Conservation (phyloP, 2,888 invertebrate species). For the Amiota minor region DNA sequence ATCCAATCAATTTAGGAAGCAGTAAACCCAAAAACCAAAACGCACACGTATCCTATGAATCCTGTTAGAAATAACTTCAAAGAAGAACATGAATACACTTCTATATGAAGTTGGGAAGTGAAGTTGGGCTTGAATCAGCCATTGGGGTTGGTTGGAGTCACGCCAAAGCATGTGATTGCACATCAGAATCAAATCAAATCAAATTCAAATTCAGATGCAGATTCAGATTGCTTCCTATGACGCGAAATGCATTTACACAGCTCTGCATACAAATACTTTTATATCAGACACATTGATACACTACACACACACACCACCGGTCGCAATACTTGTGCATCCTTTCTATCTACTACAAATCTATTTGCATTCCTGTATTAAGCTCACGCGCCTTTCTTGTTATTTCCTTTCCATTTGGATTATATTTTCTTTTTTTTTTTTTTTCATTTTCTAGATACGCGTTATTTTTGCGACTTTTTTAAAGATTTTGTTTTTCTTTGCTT, state of each 20-base stretch:
- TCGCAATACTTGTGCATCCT: background rate
- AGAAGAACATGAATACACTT: too few relatives aligned
- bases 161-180: conserved; percentile 10
- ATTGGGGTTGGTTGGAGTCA: too few relatives aligned
- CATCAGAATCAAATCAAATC: conserved; percentile 19
- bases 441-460: background rate
- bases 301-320: background rate
- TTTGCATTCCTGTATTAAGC: conserved; percentile 13
- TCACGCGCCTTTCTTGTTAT: background rate
- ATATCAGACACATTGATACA: background rate
- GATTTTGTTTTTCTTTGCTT: conserved; percentile 10
- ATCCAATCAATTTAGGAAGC: background rate
- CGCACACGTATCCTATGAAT: background rate
- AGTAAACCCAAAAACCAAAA: conserved; percentile 4
- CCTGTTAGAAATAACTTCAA: too few relatives aligned
- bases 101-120: too few relatives aligned
- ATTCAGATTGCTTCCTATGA: conserved; percentile 8
- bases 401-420: background rate
- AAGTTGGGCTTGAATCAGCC: too few relatives aligned
- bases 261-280: background rate
- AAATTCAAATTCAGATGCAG: background rate
- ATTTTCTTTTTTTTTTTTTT: background rate
- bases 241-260: conserved; percentile 16
- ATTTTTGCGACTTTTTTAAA: too few relatives aligned
- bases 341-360: background rate